Evolutionary conservation across 2,888 invertebrate species (phyloP).

Genomic region (Polietes domitor): DNA sequence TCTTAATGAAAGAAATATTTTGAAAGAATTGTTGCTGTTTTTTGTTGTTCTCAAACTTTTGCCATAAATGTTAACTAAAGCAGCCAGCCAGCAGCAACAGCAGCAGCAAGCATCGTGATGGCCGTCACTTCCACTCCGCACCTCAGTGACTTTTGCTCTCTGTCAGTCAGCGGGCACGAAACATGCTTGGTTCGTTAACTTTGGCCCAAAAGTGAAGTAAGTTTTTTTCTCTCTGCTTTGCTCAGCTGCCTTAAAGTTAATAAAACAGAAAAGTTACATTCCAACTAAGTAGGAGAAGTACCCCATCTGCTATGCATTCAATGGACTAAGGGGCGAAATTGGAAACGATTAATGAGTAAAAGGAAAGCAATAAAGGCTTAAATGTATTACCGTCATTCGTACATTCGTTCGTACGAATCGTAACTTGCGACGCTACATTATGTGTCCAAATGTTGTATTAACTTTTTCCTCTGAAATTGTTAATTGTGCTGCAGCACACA

Average conservation of each 20-base stretch:
- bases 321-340: not conserved
- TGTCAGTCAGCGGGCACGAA: not conserved
- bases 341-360: conserved; percentile 10
- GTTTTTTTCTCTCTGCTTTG: not conserved
- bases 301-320: not conserved
- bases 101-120: not conserved
- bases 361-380: not conserved
- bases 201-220: not conserved
- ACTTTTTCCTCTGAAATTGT: conserved; percentile 3
- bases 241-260: not conserved
- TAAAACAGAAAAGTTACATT: conserved; percentile 8
- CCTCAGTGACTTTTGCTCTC: conserved; percentile 9
- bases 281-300: too few relatives aligned
- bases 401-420: not conserved
- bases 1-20: conserved; percentile 13
- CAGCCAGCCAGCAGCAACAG: too few relatives aligned
- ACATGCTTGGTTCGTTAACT: not conserved
- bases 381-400: not conserved
- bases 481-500: conserved; percentile 4
- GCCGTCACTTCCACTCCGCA: not conserved
- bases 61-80: conserved; percentile 26
- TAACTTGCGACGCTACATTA: not conserved
- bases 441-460: not conserved
- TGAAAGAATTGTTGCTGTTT: not conserved
- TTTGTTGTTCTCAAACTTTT: conserved; percentile 25